A percentile compares a stretch with the other conserved stretches of the same genome.
These are phyloP conservation scores for Phoenicopterus ruber DNA, from an alignment of 2,113 vertebrate genomes.

Conservation along the genomic window DNA sequence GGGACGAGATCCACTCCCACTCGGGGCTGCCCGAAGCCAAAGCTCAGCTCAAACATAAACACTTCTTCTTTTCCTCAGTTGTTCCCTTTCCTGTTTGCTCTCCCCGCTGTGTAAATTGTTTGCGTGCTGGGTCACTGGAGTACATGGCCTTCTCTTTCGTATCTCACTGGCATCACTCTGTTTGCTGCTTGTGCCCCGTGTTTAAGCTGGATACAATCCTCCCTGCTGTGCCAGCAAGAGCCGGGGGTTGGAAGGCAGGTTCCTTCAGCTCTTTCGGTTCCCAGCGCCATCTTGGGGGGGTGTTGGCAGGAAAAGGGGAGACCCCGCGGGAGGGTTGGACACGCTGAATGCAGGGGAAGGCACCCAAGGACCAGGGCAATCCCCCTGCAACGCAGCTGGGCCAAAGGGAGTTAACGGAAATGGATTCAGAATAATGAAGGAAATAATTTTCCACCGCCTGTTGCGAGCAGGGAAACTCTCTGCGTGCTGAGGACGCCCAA, in stretches of 20 bases:
- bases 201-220: background rate
- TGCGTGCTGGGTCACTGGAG: background rate
- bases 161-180: background rate
- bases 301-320: background rate
- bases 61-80: background rate
- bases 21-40: background rate
- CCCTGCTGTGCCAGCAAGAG: fast-evolving
- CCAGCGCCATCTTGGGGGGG: background rate
- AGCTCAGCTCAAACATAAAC: background rate
- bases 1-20: fast-evolving
- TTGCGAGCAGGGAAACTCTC: background rate
- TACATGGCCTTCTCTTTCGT: background rate
- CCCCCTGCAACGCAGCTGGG: fast-evolving
- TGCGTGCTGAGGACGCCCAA: background rate
- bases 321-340: background rate
- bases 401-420: fast-evolving
- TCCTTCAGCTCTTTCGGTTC: background rate
- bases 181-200: background rate
- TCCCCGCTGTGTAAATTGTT: background rate
- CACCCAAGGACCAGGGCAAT: background rate
- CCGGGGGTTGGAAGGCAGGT: background rate
- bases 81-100: background rate
- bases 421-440: background rate
- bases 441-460: background rate
- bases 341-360: background rate